phyloP scores from a whole-genome alignment of 2,113 vertebrate species.

The Sylvicapra grimmia region DNA sequence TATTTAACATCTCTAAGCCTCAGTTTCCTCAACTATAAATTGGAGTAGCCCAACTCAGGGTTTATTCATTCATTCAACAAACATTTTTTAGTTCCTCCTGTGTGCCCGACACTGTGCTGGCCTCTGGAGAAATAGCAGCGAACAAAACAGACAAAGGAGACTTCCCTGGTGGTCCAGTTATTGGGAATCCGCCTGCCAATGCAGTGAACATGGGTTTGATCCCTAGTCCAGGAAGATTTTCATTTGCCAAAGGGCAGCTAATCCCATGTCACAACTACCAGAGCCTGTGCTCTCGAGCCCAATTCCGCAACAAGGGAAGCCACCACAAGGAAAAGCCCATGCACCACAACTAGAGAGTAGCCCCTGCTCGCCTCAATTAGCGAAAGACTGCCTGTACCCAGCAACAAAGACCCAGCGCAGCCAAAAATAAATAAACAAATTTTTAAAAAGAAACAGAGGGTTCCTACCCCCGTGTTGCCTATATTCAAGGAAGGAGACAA shows the following conservation, averaged over 20 bases:
- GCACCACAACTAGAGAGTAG: not conserved
- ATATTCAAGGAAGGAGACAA: not conserved
- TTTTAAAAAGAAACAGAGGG: not conserved
- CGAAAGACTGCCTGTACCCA: not conserved
- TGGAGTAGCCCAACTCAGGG: not conserved
- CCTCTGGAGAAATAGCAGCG: not conserved
- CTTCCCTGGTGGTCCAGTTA: not conserved
- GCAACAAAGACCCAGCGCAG: not conserved
- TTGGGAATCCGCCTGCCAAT: not conserved
- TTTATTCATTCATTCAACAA: constrained; percentile 3
- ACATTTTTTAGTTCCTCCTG: not conserved
- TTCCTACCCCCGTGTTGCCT: not conserved
- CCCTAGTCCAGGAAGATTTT: not conserved
- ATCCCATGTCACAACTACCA: not conserved
- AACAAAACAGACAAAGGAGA: not conserved
- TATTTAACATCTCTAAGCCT: not conserved
- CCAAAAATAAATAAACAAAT: not conserved
- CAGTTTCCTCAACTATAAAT: not conserved
- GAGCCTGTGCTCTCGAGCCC: not conserved
- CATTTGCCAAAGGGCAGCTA: not conserved
- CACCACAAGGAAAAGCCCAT: not conserved
- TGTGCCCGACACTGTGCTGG: not conserved
- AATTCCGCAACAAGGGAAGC: not conserved
- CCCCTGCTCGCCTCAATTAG: not conserved
- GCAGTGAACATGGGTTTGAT: not conserved